Conservation (phyloP, 1,140 invertebrate species). For the Brachionus calyciflorus region DNA sequence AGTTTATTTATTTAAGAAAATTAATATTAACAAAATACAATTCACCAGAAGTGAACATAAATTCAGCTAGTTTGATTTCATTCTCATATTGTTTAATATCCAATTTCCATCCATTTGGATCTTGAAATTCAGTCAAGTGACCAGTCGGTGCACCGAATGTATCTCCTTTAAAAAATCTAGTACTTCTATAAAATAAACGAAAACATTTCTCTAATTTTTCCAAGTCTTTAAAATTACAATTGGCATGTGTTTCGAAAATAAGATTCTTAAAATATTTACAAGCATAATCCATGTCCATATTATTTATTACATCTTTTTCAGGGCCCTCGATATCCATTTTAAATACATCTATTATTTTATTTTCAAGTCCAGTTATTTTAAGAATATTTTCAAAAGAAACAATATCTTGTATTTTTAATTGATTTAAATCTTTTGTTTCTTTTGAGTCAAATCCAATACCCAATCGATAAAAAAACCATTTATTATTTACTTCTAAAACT, state of each 20-base stretch:
- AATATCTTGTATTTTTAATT: conserved; percentile 8
- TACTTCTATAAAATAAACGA: conserved; percentile 14
- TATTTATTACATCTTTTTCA: neutral
- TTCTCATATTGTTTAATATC: conserved; percentile 23
- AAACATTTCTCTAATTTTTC: conserved; percentile 33
- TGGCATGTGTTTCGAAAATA: conserved; percentile 13
- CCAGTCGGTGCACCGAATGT: neutral
- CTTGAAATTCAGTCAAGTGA: conserved; percentile 32
- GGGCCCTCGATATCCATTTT: conserved; percentile 40
- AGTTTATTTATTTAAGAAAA: no score
- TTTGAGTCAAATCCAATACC: neutral
- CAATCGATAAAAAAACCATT: conserved; percentile 23
- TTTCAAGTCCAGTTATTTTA: neutral
- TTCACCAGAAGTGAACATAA: conserved; percentile 19
- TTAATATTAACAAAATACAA: conserved; percentile 36
- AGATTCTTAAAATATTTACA: conserved; percentile 33
- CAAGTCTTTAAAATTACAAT: neutral
- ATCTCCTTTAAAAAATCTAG: conserved; percentile 21
- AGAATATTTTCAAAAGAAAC: conserved; percentile 11
- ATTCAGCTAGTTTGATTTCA: conserved; percentile 6
- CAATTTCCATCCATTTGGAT: neutral
- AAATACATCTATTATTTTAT: conserved; percentile 18
- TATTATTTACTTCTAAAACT: neutral
- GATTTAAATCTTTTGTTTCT: neutral
- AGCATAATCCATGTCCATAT: neutral